Percentiles rank a stretch among this genome's conserved stretches.
Conservation (phyloP, 2,888 invertebrate genomes). For the Exocentrus adspersus region DNA sequence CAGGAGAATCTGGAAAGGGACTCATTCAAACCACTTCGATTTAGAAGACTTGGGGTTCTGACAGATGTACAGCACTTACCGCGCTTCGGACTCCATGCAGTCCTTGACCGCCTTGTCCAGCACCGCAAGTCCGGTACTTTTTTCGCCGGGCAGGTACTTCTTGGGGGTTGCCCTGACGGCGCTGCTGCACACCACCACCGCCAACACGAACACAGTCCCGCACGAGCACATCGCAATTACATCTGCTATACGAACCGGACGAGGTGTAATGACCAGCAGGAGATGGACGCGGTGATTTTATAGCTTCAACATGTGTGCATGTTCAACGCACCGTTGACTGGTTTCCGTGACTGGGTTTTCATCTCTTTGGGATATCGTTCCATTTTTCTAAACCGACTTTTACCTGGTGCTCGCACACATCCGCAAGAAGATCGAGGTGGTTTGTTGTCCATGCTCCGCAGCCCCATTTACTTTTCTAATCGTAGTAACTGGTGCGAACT, state of each 20-base stretch:
- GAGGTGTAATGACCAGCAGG: slow-evolving; percentile 28
- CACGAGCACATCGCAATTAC: slow-evolving; percentile 27
- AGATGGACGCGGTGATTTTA: slow-evolving; percentile 35
- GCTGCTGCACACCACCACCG: slow-evolving; percentile 23
- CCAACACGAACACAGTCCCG: slow-evolving; percentile 31
- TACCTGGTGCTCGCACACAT: slow-evolving; percentile 22
- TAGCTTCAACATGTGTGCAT: slow-evolving; percentile 42
- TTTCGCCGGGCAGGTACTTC: slow-evolving; percentile 4
- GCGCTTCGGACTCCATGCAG: slow-evolving; percentile 45
- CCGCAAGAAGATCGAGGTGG: slow-evolving; percentile 21
- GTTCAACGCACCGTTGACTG: slow-evolving; percentile 36
- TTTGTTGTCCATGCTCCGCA: background rate
- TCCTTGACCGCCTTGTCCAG: slow-evolving; percentile 47
- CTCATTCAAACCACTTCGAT: too few relatives aligned
- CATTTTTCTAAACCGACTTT: slow-evolving; percentile 40
- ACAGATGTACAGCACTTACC: slow-evolving; percentile 35
- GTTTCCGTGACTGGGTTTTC: slow-evolving; percentile 27
- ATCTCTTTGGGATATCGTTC: slow-evolving; percentile 31
- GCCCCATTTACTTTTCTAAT: background rate
- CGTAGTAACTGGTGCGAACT: background rate
- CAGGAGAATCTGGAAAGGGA: slow-evolving; percentile 51
- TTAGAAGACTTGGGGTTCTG: background rate
- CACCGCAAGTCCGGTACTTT: slow-evolving; percentile 35
- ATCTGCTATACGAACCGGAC: slow-evolving; percentile 4
- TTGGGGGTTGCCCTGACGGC: slow-evolving; percentile 9